Conservation (phyloP, 2,113 vertebrate genomes). For the Epinephelus cyanopodus region DNA sequence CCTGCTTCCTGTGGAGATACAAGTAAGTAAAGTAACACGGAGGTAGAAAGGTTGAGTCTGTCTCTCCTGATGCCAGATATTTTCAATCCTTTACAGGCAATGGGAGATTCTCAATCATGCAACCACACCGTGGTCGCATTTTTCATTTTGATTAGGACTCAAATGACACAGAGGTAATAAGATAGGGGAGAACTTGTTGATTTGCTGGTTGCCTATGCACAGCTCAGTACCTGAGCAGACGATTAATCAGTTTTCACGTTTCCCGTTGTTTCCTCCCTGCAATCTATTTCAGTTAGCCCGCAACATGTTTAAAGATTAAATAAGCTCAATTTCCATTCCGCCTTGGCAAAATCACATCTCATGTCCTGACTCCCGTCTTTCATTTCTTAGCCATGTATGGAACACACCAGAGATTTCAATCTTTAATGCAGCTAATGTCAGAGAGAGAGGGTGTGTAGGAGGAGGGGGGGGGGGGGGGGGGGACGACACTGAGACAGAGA, state of each 20-base stretch:
- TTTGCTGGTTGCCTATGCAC: conserved; percentile 13
- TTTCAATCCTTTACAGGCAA: not conserved
- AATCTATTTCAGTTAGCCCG: conserved; percentile 36
- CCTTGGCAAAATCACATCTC: conserved; percentile 36
- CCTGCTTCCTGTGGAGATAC: conserved; percentile 39
- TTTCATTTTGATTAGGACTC: conserved; percentile 24
- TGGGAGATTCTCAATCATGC: conserved; percentile 2
- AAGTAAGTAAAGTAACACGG: conserved; percentile 21
- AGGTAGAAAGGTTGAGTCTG: conserved; percentile 27
- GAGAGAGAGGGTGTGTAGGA: conserved; percentile 10
- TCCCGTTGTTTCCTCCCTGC: not conserved
- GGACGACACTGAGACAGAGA: conserved; percentile 26
- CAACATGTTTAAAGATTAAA: conserved; percentile 26
- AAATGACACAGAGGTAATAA: conserved; percentile 10
- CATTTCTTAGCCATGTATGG: conserved; percentile 49
- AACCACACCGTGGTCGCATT: not conserved
- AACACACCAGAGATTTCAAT: conserved; percentile 58
- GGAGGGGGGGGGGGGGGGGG: not conserved
- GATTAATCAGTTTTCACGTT: conserved; percentile 41
- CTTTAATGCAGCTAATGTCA: conserved; percentile 76
- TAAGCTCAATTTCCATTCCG: conserved; percentile 63
- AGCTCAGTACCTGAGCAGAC: conserved; percentile 15
- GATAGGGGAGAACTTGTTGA: conserved; percentile 31
- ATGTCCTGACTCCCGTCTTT: conserved; percentile 49
- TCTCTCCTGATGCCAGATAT: conserved; percentile 7